These are phyloP conservation scores for Clamator glandarius DNA, from an alignment of 2,797 vertebrate genomes.

Conservation along the genomic window DNA sequence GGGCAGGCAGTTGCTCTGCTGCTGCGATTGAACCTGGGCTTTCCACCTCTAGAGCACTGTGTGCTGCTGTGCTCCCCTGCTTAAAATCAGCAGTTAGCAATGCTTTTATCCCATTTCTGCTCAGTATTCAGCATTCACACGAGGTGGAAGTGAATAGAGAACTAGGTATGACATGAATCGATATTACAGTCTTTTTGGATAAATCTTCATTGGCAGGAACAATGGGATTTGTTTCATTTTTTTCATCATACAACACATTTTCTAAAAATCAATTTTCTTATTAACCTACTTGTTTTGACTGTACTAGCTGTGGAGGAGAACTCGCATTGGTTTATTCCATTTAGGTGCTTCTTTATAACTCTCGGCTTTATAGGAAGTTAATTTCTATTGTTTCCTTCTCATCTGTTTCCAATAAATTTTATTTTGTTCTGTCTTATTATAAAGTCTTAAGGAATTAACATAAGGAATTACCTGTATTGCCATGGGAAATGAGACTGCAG, in stretches of 20 bases:
- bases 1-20: neutral
- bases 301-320: neutral
- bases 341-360: neutral
- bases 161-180: neutral
- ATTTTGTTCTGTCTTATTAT: neutral
- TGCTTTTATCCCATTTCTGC: neutral
- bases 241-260: neutral
- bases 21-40: neutral
- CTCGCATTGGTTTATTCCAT: neutral
- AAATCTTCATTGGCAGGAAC: neutral
- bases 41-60: too few relatives aligned
- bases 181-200: neutral
- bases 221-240: neutral
- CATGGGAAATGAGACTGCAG: neutral
- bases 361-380: neutral
- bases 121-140: neutral
- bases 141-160: neutral
- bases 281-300: neutral
- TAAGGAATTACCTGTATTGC: too few relatives aligned
- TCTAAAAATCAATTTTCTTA: neutral
- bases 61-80: neutral
- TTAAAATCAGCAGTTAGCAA: too few relatives aligned
- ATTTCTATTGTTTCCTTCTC: neutral
- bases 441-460: neutral
- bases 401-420: neutral